These are phyloP conservation scores for Myotis myotis DNA, from an alignment of 2,797 vertebrate species.

Conservation along the genomic window DNA sequence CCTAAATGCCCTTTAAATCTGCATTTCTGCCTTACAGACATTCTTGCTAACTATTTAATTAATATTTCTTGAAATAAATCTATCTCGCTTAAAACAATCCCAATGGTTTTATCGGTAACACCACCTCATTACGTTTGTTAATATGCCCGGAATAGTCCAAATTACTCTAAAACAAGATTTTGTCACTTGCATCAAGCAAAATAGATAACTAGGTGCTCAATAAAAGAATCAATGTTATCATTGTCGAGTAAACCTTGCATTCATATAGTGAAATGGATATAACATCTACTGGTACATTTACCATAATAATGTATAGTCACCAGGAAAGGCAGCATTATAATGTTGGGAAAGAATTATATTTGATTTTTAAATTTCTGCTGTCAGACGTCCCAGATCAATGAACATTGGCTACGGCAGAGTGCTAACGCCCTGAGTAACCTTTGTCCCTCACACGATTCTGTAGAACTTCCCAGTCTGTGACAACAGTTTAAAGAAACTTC, in stretches of 20 bases:
- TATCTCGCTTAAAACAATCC: background rate
- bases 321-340: background rate
- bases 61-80: background rate
- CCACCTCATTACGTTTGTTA: background rate
- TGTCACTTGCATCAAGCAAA: background rate
- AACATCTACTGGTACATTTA: background rate
- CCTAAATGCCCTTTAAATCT: background rate
- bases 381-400: conserved; percentile 3
- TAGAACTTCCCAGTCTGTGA: background rate
- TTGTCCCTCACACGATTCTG: background rate
- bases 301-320: background rate
- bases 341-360: background rate
- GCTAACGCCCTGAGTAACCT: background rate
- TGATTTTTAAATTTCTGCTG: conserved; percentile 38
- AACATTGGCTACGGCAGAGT: background rate
- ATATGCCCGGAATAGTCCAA: background rate
- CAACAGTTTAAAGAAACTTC: background rate
- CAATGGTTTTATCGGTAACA: background rate
- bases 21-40: background rate
- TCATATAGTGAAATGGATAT: conserved; percentile 31
- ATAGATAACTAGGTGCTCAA: background rate
- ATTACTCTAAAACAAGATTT: background rate
- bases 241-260: background rate
- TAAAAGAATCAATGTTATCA: background rate
- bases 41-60: background rate